A percentile compares a stretch with the other conserved stretches of the same genome.
phyloP scores from a whole-genome alignment of 1,140 invertebrate genomes.

The Tetraneura akinire region DNA sequence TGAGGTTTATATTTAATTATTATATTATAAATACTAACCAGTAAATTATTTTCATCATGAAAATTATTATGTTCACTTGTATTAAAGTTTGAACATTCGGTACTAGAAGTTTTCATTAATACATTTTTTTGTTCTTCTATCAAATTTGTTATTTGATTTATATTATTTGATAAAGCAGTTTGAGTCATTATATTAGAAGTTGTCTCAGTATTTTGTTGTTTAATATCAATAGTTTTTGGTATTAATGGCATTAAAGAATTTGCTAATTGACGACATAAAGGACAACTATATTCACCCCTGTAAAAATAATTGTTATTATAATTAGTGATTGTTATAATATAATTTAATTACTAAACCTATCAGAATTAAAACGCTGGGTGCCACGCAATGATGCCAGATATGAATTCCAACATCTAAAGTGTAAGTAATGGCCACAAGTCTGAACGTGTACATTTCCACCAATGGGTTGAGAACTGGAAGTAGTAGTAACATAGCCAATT shows the following conservation, averaged over 20 bases:
- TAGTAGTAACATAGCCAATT: neutral
- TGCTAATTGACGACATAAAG: slow-evolving; percentile 88
- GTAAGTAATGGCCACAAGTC: slow-evolving; percentile 94
- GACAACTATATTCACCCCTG: slow-evolving; percentile 89
- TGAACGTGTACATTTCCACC: slow-evolving; percentile 87
- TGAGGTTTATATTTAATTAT: neutral
- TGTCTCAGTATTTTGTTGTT: neutral
- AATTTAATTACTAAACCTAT: slow-evolving; percentile 61
- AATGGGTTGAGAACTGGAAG: neutral
- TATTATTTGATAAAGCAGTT: neutral
- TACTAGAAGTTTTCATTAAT: neutral
- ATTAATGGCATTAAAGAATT: slow-evolving; percentile 87
- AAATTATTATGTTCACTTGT: neutral
- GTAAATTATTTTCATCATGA: neutral
- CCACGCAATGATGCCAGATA: slow-evolving; percentile 81
- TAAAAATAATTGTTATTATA: slow-evolving; percentile 52
- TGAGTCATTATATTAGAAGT: neutral
- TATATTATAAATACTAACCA: neutral
- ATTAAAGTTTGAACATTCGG: neutral
- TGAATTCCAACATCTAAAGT: slow-evolving; percentile 87
- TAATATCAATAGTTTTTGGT: neutral
- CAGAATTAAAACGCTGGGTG: slow-evolving; percentile 67
- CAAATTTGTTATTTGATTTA: neutral
- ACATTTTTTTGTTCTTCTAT: neutral
- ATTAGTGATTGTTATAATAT: neutral